A percentile compares a stretch with the other conserved stretches of the same genome.
Conservation (phyloP, 2,888 invertebrate genomes). For the Pemphredon lugubris region DNA sequence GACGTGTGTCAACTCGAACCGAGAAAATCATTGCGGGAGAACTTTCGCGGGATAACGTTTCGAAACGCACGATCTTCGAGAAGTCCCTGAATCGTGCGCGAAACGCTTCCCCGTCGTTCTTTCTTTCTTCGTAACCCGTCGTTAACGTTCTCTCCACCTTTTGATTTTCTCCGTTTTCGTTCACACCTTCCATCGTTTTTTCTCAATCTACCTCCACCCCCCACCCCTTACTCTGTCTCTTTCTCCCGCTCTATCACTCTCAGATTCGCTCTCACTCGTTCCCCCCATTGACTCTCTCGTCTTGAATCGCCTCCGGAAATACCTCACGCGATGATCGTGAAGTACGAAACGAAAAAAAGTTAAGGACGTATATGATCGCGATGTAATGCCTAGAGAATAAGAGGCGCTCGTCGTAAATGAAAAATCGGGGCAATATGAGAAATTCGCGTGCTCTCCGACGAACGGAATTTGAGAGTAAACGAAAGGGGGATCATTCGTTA, state of each 20-base stretch:
- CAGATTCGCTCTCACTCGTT: slow-evolving; percentile 8
- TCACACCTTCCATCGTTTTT: neutral
- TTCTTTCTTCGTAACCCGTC: no score
- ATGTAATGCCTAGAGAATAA: slow-evolving; percentile 51
- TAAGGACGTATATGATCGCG: slow-evolving; percentile 25
- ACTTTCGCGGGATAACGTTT: neutral
- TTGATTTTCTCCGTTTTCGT: no score
- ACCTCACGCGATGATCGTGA: slow-evolving; percentile 35
- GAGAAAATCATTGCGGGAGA: neutral
- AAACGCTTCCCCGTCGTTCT: no score
- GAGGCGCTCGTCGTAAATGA: slow-evolving; percentile 57
- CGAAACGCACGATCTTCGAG: no score
- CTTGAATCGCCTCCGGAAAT: slow-evolving; percentile 57
- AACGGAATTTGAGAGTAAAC: slow-evolving; percentile 36
- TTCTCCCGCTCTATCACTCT: slow-evolving; percentile 26
- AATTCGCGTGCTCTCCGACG: slow-evolving; percentile 18
- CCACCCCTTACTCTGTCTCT: slow-evolving; percentile 11
- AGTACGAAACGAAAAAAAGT: slow-evolving; percentile 31
- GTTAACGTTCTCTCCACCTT: no score
- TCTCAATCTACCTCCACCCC: neutral
- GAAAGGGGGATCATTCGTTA: slow-evolving; percentile 44
- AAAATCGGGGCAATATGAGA: slow-evolving; percentile 19
- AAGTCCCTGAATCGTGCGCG: no score
- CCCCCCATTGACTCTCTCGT: slow-evolving; percentile 33
- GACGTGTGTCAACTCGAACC: neutral